These are phyloP conservation scores for Spea bombifrons DNA, from an alignment of 2,113 vertebrate species.

Conservation along the genomic window DNA sequence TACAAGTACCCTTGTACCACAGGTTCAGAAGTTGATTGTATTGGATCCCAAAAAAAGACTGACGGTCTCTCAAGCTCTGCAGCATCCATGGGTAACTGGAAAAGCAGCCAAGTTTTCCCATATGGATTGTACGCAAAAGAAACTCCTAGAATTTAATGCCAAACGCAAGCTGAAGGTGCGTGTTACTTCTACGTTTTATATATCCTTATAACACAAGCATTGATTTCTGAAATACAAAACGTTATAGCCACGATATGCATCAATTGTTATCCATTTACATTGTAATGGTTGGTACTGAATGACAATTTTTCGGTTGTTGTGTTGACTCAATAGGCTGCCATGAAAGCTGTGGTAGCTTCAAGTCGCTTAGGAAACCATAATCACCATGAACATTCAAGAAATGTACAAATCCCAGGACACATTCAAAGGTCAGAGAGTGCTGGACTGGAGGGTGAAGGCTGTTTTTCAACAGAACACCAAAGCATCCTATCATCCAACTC, in stretches of 20 bases:
- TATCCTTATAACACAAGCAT: too few species aligned
- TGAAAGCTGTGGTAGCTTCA: slow-evolving; percentile 83
- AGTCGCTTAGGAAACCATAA: slow-evolving; percentile 65
- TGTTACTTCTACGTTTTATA: too few species aligned
- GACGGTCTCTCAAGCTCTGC: slow-evolving; percentile 72
- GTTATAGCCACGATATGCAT: too few species aligned
- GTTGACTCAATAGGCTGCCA: slow-evolving; percentile 70
- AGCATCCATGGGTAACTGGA: slow-evolving; percentile 84
- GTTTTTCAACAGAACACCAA: neutral
- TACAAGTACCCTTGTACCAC: neutral
- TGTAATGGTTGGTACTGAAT: too few species aligned
- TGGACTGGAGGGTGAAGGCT: neutral
- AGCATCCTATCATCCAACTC: neutral
- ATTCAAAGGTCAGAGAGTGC: neutral
- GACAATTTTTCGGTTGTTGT: neutral
- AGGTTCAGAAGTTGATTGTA: slow-evolving; percentile 82
- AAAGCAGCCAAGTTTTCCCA: slow-evolving; percentile 81
- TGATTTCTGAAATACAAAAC: too few species aligned
- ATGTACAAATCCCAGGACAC: slow-evolving; percentile 52
- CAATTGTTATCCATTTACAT: too few species aligned
- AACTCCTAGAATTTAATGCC: slow-evolving; percentile 85
- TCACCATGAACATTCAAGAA: slow-evolving; percentile 71
- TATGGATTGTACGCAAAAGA: slow-evolving; percentile 86
- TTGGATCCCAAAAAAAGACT: slow-evolving; percentile 78
- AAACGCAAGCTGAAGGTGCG: slow-evolving; percentile 81